Evolutionary conservation across 1,140 invertebrate species (phyloP).

Genomic region (Euura saliciscinereae): DNA sequence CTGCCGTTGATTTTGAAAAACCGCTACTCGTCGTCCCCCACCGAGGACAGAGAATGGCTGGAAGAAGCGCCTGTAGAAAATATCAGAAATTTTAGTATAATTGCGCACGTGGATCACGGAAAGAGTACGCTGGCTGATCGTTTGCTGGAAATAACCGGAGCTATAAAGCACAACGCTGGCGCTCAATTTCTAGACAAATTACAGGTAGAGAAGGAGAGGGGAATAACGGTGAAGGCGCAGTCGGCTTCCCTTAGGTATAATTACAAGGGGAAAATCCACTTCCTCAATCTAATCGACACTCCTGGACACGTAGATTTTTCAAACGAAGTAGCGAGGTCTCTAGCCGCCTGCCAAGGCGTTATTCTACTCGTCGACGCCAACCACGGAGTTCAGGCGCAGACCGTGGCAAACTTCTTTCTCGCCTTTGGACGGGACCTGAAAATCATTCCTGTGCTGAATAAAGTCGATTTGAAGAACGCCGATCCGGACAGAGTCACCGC

Average conservation of each 20-base stretch:
- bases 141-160: slow-evolving; percentile 88
- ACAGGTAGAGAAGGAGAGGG: slow-evolving; percentile 91
- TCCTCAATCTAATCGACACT: slow-evolving; percentile 98
- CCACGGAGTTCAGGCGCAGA: slow-evolving; percentile 96
- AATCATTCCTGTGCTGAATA: slow-evolving; percentile 95
- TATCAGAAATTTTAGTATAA: slow-evolving; percentile 94
- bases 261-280: slow-evolving; percentile 71
- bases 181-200: slow-evolving; percentile 88
- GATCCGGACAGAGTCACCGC: slow-evolving; percentile 79
- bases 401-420: slow-evolving; percentile 95
- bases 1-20: background rate
- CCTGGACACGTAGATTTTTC: slow-evolving; percentile 99
- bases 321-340: slow-evolving; percentile 92
- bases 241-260: slow-evolving; percentile 88
- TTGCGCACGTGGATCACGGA: slow-evolving; percentile 98
- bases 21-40: background rate
- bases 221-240: slow-evolving; percentile 98
- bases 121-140: slow-evolving; percentile 96
- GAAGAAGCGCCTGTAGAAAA: slow-evolving; percentile 65
- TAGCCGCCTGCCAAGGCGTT: slow-evolving; percentile 94
- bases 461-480: slow-evolving; percentile 93
- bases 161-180: slow-evolving; percentile 72
- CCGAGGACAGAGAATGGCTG: background rate
- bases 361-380: slow-evolving; percentile 96
- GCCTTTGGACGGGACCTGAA: slow-evolving; percentile 82